A percentile compares a stretch with the other conserved stretches of the same genome.
Conservation (phyloP, 2,888 invertebrate genomes). For the Timema podura region DNA sequence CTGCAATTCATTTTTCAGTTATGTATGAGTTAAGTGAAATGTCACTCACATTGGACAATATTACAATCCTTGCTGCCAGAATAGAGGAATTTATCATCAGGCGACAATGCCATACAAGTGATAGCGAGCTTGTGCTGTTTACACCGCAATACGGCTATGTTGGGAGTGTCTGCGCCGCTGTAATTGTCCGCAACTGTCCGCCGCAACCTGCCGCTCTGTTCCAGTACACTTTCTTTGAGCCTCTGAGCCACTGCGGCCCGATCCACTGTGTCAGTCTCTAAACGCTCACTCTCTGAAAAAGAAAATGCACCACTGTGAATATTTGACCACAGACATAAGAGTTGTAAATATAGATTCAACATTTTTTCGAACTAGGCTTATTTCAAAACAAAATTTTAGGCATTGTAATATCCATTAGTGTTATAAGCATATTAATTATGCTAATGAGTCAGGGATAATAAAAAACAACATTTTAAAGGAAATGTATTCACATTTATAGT, state of each 20-base stretch:
- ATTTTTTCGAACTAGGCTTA: neutral
- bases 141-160: constrained; percentile 58
- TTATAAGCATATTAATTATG: neutral
- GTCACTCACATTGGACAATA: constrained; percentile 65
- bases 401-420: neutral
- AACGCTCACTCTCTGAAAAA: constrained; percentile 58
- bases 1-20: neutral
- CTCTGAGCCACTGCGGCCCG: constrained; percentile 66
- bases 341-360: neutral
- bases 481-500: no score
- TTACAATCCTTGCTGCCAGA: constrained; percentile 85
- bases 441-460: no score
- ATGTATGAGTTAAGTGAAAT: neutral
- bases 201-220: constrained; percentile 76
- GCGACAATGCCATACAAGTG: constrained; percentile 75
- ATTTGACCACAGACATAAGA: neutral
- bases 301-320: neutral
- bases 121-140: constrained; percentile 74
- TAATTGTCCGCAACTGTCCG: constrained; percentile 67
- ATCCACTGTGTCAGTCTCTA: constrained; percentile 60
- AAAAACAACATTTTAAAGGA: no score
- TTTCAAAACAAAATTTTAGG: neutral
- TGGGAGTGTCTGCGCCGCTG: constrained; percentile 41
- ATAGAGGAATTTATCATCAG: constrained; percentile 67
- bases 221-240: constrained; percentile 78